Evolutionary conservation across 2,797 vertebrate genomes (phyloP).

Genomic region (Chaetophractus vellerosus): DNA sequence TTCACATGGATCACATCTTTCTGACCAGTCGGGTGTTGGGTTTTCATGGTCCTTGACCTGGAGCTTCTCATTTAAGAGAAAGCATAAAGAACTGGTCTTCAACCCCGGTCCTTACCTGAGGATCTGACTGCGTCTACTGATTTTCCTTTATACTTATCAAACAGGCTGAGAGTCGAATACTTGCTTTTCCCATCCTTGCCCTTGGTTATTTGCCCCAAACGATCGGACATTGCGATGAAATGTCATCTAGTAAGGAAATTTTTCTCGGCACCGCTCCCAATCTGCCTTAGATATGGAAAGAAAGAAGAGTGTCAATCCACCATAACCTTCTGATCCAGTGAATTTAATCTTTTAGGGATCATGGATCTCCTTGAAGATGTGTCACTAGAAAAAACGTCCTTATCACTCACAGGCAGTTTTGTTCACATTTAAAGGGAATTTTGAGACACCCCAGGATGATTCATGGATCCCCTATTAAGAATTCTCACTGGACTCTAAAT

Average conservation of each 20-base stretch:
- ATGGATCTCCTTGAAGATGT: background rate
- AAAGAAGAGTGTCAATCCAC: background rate
- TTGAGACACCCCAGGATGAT: background rate
- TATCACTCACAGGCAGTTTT: background rate
- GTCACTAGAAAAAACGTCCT: background rate
- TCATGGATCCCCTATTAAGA: background rate
- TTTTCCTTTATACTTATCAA: constrained; percentile 99
- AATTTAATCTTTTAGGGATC: background rate
- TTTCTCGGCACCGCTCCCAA: constrained; percentile 96
- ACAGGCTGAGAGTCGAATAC: constrained; percentile 99
- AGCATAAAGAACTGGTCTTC: fast-evolving
- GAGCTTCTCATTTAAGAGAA: background rate
- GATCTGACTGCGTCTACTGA: constrained; percentile 99
- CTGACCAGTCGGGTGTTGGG: background rate
- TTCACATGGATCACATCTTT: fast-evolving
- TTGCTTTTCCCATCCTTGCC: constrained; percentile 99
- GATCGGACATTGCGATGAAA: constrained; percentile 99
- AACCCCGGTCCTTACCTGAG: constrained; percentile 92
- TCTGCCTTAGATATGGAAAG: constrained; percentile 92
- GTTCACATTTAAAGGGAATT: background rate
- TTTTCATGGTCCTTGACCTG: background rate
- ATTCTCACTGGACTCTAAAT: background rate
- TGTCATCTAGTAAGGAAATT: constrained; percentile 99
- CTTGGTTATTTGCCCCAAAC: constrained; percentile 99
- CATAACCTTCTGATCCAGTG: background rate